Base-by-base conservation (phyloP, 1,140 invertebrate genomes). In the Calephelis virginiensis region DNA sequence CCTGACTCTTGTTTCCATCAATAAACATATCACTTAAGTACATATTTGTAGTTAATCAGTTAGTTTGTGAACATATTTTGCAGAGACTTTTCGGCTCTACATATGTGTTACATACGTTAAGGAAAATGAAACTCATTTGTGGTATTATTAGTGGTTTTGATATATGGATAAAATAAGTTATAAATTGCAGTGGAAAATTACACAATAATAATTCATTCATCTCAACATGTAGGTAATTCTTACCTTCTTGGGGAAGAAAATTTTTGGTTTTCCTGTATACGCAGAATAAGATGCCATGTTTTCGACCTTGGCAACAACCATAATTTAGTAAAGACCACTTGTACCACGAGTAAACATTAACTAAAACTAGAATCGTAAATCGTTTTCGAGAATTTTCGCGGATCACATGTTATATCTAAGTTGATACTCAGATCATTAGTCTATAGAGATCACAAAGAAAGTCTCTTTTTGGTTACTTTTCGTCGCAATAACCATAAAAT, bases 171-270 rank as follows among this genome's bases (percentile, higher is more conserved):
- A 43, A 43, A 43, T 43, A 43, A 8, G 40, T 43, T 43, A 43
- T 43, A 43, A 43, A 43, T 43, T 43, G 40, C 5, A 43, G 8
- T 9, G 40, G 40, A 43, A 43, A 43, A 43, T 43, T 43, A 43
- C 40, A 43, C 8, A 9, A 1, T 50, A 10, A 13, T 14, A 13
- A 14, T n/a, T 7, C 48, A 10, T 17, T 8, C 14, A 17, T 14
- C 10, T 40, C 8, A 14, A 46, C 38, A 13, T 0, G 1, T 40
- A 5, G 43, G 56, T 9, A 53, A 65, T 38, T 66, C 84, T 91
- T 83, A 91, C 90, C 89, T 92, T 91, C 87, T 91, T 92, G 68
- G 88, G 86, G 74, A 90, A 91, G 81, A 91, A 85, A 65, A 92
- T 89, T 85, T 91, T 90, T 60, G 89, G 89, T 89, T 90, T 90